Base-by-base conservation (phyloP, 1,140 invertebrate genomes). In the Bilobella aurantiaca region DNA sequence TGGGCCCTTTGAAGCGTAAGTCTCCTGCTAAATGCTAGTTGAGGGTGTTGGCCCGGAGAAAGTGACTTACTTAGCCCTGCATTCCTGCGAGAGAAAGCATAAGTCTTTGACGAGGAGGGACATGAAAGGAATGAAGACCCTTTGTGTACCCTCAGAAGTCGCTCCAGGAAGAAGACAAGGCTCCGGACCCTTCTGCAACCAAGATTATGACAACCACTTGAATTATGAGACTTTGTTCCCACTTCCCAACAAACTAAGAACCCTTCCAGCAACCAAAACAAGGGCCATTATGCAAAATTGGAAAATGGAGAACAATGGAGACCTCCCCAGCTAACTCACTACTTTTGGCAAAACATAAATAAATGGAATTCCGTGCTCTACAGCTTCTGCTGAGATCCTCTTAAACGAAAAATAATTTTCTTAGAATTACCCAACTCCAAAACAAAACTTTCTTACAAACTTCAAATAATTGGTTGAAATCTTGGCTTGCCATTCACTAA, bases 71-170 rank as follows among this genome's bases (percentile, higher is more conserved):
- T 85, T 87, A 78, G 87, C 89, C 60, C 87, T 85, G 80, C 87
- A 91, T 56, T 89, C 88, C 78, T 92, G 89, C 76, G 92, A 91
- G 29, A 93, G 80, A 79, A 92, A 90, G 77, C 91, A 91, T 23
- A 93, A 81, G 76, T 93, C 91, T 80, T 93, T 93, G 71, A 93
- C 87, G 72, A 93, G 83, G 61, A 93, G 81, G 77, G 88, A 91
- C 80, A 93, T 93, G 79, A 93, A 93, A 68, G 91, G 91, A 73
- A 93, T 89, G 72, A 93, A 87, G 74, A 92, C 90, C 66, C 86
- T 80, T 74, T 90, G 87, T 66, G 86, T 80, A 74, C 90, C 87
- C 73, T 90, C 87, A n/a, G 60, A 16, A 28, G 28, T 23, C 2
- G 18, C 60, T 27, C 30, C 59, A 27, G 85, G 49, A 53, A 53